Evolutionary conservation across 2,797 vertebrate species (phyloP).

Genomic region (Cichlasoma orientale): DNA sequence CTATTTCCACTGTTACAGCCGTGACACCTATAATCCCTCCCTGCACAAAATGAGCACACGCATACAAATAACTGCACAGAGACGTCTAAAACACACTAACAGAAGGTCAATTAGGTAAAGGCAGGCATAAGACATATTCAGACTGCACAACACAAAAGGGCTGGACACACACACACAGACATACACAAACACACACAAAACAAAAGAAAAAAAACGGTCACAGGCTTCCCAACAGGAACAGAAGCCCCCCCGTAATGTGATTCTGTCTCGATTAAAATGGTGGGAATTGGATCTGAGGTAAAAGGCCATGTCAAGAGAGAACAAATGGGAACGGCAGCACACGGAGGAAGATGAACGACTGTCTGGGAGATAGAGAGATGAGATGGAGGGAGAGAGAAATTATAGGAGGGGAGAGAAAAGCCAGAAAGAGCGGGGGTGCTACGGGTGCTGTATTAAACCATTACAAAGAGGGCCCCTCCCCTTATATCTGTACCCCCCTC

Average conservation of each 20-base stretch:
- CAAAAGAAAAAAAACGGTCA: not conserved
- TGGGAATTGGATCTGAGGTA: slow-evolving; percentile 80
- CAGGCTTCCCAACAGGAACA: slow-evolving; percentile 43
- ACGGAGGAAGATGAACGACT: slow-evolving; percentile 74
- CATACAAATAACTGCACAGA: not conserved
- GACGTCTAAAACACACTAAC: not conserved
- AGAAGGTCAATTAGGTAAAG: not conserved
- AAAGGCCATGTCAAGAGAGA: slow-evolving; percentile 79
- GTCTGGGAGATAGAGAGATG: slow-evolving; percentile 71
- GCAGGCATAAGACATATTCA: not conserved
- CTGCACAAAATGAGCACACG: not conserved
- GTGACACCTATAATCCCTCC: not conserved
- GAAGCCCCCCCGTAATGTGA: slow-evolving; percentile 62
- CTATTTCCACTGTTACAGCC: not conserved
- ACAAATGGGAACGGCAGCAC: slow-evolving; percentile 69
- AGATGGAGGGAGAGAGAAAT: slow-evolving; percentile 40
- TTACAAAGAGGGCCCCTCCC: slow-evolving; percentile 40
- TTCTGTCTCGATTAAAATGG: slow-evolving; percentile 79
- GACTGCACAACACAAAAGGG: not conserved
- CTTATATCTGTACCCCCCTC: slow-evolving; percentile 28
- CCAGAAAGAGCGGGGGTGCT: slow-evolving; percentile 6
- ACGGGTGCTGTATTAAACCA: slow-evolving; percentile 55
- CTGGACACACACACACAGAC: not conserved
- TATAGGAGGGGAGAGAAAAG: slow-evolving; percentile 21
- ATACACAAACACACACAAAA: not conserved